phyloP scores from a whole-genome alignment of 2,113 vertebrate genomes.

The Panthera tigris region DNA sequence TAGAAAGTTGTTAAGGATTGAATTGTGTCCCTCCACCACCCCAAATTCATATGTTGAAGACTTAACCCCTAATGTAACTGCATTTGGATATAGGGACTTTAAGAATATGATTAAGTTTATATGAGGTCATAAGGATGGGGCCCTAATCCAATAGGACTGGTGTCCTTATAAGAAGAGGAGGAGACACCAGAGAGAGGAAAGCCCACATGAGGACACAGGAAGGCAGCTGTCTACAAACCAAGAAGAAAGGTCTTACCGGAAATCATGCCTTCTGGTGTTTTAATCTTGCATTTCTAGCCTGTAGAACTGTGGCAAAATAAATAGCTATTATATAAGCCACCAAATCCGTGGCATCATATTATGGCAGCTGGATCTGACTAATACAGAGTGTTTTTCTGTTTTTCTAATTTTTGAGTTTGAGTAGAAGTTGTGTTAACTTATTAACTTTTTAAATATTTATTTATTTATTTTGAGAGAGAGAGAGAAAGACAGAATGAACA shows the following conservation, averaged over 20 bases:
- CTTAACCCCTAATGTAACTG: neutral
- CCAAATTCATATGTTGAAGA: neutral
- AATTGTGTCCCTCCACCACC: neutral
- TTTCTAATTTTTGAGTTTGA: neutral
- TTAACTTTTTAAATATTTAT: too few species aligned
- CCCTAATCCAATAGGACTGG: neutral
- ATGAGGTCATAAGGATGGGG: neutral
- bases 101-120: neutral
- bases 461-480: too few species aligned
- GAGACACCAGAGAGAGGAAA: neutral
- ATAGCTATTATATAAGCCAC: neutral
- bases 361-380: neutral
- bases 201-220: neutral
- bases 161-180: neutral
- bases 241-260: neutral
- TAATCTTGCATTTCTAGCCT: neutral
- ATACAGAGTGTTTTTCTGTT: neutral
- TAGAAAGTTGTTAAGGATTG: neutral
- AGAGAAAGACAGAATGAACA: too few species aligned
- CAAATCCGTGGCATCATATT: neutral
- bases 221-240: neutral
- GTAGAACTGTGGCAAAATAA: neutral
- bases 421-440: neutral
- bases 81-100: neutral
- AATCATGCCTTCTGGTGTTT: neutral